Base-by-base conservation (phyloP, 1,140 invertebrate genomes). In the Chironomus striatipennis region DNA sequence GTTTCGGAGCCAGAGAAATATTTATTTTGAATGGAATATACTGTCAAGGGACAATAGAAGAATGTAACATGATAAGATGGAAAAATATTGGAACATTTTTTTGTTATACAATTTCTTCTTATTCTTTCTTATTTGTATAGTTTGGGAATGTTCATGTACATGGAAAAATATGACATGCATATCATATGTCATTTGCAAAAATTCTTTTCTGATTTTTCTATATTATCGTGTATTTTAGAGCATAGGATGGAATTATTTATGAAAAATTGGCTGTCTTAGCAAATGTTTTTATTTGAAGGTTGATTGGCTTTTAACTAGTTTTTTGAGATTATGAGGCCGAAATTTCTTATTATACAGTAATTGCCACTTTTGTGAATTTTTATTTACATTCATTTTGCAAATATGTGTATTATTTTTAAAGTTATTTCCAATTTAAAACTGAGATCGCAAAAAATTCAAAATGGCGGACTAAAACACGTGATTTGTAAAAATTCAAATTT, bases 101-200 rank as follows among this genome's bases (percentile, higher is more conserved):
- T 57, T 12, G 9, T 12, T 57, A 34, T 34, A 34, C 1, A 34
- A 34, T 34, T 34, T 34, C 24, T 34, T 34, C 24, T 34, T 34
- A 34, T 34, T 34, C 5, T 34, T 34, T 34, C 24, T 34, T 34
- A 34, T 34, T 34, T 34, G 24, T 34, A 34, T 57, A 15, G 8
- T n/a, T 57, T 57, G 12, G 47, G 47, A n/a, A 57, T 57, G 12
- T 57, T n/a, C 47, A 57, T 57, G 12, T 10, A 57, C 12, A 57
- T 57, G 47, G 12, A 57, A 34, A 57, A 57, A 57, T 57, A 57
- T 57, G 47, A 57, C 47, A 57, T 57, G 47, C 47, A 57, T 57
- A 57, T 57, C 47, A n/a, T 57, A 57, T 57, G 47, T 57, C 47
- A 57, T 57, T 57, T 57, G n/a, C 47, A 57, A n/a, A 57, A 57